Evolutionary conservation across 2,888 invertebrate genomes (phyloP).

Genomic region (Acleris cristana): DNA sequence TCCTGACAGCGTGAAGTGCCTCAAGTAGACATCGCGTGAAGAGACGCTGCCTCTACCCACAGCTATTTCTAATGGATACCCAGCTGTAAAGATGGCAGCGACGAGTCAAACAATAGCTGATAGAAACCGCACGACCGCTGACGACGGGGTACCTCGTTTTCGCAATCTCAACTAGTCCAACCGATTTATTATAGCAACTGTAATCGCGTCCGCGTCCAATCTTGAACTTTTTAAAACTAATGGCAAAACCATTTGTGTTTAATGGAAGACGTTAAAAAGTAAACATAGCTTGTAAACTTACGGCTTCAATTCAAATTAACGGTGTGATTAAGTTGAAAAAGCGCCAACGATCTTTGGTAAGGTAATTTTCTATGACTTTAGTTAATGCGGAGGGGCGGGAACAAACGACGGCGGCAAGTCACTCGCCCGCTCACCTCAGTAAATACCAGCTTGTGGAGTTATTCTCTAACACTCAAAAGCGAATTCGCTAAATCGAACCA

Average conservation of each 20-base stretch:
- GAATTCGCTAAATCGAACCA: too few relatives aligned
- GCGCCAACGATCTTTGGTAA: slow-evolving; percentile 19
- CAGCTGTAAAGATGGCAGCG: background rate
- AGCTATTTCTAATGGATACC: too few relatives aligned
- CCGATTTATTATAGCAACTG: background rate
- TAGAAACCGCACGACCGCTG: slow-evolving; percentile 4
- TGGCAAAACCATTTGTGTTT: too few relatives aligned
- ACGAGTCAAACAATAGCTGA: slow-evolving; percentile 3
- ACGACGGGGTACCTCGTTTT: background rate
- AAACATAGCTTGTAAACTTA: slow-evolving; percentile 3
- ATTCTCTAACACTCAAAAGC: too few relatives aligned
- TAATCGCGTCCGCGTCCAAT: too few relatives aligned
- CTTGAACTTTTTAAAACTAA: too few relatives aligned
- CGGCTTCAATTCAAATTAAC: slow-evolving; percentile 15
- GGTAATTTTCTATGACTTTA: slow-evolving; percentile 16
- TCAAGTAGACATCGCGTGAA: too few relatives aligned
- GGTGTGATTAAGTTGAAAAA: slow-evolving; percentile 24
- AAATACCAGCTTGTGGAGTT: background rate
- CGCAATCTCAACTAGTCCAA: background rate
- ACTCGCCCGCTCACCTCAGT: slow-evolving; percentile 35
- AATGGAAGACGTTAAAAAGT: too few relatives aligned
- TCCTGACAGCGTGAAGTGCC: too few relatives aligned
- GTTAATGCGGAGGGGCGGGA: slow-evolving; percentile 32
- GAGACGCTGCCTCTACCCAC: too few relatives aligned
- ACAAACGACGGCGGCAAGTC: slow-evolving; percentile 50